Base-by-base conservation (phyloP, 2,797 vertebrate species). In the Pipistrellus pygmaeus region DNA sequence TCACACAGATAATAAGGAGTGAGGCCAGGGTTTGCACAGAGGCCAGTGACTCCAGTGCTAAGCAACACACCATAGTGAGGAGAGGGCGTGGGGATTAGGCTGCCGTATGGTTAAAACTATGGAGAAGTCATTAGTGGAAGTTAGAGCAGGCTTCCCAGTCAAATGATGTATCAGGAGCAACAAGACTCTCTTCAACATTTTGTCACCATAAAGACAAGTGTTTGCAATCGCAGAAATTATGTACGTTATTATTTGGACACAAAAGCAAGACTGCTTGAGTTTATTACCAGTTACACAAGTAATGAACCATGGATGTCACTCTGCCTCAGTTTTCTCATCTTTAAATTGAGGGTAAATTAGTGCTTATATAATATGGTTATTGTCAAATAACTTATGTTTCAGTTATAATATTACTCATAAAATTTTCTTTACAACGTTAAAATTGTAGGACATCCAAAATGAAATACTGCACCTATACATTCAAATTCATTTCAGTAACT, bases 321-420 rank as follows among this genome's bases (percentile, higher is more conserved):
- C 64, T 38, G n/a, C 15, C 69, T 86, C n/a, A 2, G 2, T 91
- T 88, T 94, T 84, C 38, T 66, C 25, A 23, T 86, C 41, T 94
- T 20, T 69, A 81, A 69, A 60, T 18, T 69, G 21, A 14, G 20
- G 25, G 57, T 38, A 21, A 57, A 32, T 75, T 46, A 87, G 41
- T 66, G 3, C 12, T 14, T 46, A 4, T 15, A 5, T 75, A 48
- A 82, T 2, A 18, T 17, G 9, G 11, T 72, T 48, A 1, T 57
- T 57, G 44, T 85, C 55, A 60, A 32, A 0, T 25, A 80, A 72
- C 27, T 66, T n/a, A 66, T 6, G 1, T 64, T 68, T 80, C 75
- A 64, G 5, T 23, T 38, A 18, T n/a, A 4, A 30, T 38, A 51
- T 68, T 76, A 57, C 9, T 82, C 9, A 23, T 48, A 18, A 51